Evolutionary conservation across 2,797 vertebrate species (phyloP).

Genomic region (Sandelia bainsii): DNA sequence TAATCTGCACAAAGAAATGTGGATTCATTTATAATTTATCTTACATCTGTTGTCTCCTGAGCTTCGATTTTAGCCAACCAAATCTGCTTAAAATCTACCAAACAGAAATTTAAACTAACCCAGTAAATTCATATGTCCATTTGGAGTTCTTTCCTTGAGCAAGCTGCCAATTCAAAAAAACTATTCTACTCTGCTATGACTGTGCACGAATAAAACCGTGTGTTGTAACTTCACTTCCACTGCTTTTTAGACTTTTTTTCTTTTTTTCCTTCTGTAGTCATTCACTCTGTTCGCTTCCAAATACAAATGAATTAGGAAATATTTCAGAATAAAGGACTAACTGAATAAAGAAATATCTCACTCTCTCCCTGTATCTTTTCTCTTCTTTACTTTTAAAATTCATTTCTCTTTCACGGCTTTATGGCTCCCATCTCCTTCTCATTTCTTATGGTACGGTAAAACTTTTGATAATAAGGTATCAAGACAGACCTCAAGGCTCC

Average conservation of each 20-base stretch:
- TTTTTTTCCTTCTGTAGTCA: not conserved
- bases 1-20: too few relatives aligned
- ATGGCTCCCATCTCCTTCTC: not conserved
- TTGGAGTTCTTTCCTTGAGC: not conserved
- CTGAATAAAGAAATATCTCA: slow-evolving; percentile 25
- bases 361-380: not conserved
- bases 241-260: slow-evolving; percentile 16
- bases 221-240: slow-evolving; percentile 8
- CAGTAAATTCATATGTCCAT: slow-evolving; percentile 21
- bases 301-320: slow-evolving; percentile 12
- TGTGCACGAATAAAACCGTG: not conserved
- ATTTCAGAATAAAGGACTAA: slow-evolving; percentile 22
- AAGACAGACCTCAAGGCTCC: not conserved
- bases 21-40: not conserved
- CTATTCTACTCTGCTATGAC: not conserved
- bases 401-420: slow-evolving; percentile 29
- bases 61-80: slow-evolving; percentile 8
- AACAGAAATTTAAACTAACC: slow-evolving; percentile 12
- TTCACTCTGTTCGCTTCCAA: slow-evolving; percentile 1
- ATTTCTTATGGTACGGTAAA: slow-evolving; percentile 10
- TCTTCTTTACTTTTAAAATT: not conserved
- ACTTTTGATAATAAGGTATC: slow-evolving; percentile 17
- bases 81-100: not conserved
- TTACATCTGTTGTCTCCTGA: slow-evolving; percentile 4
- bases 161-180: slow-evolving; percentile 19